Base-by-base conservation (phyloP, 2,113 vertebrate species). In the Empidonax alnorum region DNA sequence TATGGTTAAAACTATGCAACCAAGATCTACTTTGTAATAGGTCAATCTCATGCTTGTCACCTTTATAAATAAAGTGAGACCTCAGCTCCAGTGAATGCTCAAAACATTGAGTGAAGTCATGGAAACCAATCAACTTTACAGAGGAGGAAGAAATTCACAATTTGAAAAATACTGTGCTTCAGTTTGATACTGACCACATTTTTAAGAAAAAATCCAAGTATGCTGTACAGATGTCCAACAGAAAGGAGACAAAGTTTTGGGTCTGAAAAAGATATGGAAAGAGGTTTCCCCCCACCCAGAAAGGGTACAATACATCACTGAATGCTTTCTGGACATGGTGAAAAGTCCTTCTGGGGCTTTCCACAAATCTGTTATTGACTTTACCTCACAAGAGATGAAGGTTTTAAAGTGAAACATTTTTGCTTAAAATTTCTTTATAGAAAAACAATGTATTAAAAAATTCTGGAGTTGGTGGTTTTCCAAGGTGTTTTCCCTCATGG, bases 61-160 rank as follows among this genome's bases (percentile, higher is more conserved):
- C 13, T 78, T 35, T 47, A 44, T 25, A 78, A 46, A 16, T 35
- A 22, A 52, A 72, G 20, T 33, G 41, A 79, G 13, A 52, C 37
- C 16, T 69, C 49, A 41, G 42, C 25, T 53, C 46, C 28, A 53
- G 3, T 4, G 6, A 24, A 69, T 0, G 0, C 37, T 71, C 14
- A 47, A 84, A 84, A 52, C 24, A 41, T 20, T 16, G 21, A 81
- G n/a, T 37, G 14, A 62, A 67, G 20, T 53, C 7, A 87, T 17
- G 21, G 42, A 89, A 87, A 66, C 2, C 4, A 56, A 80, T 10
- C 21, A 81, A 23, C 19, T 28, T 55, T 12, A 67, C 15, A 28
- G 14, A 82, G 10, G 6, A 78, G 37, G n/a, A n/a, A 81, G 28
- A 81, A 42, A 77, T 22, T 33, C 55, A 56, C 6, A 11, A 19